A percentile compares a stretch with the other conserved stretches of the same genome.
Conservation (phyloP, 2,113 vertebrate species). For the Nanger granti region DNA sequence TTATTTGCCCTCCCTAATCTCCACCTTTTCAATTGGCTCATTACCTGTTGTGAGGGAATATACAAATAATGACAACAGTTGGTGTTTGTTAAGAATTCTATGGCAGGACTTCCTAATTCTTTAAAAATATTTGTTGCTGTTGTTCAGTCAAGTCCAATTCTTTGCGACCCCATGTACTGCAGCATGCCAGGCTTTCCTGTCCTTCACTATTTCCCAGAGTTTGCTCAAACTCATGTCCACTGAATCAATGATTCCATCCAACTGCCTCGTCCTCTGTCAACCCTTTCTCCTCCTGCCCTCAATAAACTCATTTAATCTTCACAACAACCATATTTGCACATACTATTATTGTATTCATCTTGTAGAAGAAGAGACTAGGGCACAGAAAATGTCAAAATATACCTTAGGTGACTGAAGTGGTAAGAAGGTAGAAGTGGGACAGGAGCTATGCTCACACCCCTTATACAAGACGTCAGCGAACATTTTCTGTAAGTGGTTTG, state of each 20-base stretch:
- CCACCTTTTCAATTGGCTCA: not conserved
- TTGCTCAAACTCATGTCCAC: not conserved
- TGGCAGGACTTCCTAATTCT: not conserved
- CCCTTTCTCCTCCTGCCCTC: not conserved
- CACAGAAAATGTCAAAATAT: not conserved
- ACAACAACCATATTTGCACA: not conserved
- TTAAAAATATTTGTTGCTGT: not conserved
- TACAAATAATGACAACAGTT: not conserved
- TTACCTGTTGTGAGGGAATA: not conserved
- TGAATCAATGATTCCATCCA: not conserved
- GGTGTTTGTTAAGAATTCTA: not conserved
- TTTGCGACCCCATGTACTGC: not conserved
- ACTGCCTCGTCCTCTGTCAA: not conserved
- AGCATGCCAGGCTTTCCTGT: not conserved
- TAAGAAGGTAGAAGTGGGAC: not conserved
- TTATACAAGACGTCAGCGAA: not conserved
- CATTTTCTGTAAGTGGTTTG: not conserved
- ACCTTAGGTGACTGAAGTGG: not conserved
- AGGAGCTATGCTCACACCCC: not conserved
- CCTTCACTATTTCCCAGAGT: not conserved
- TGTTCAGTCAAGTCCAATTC: not conserved
- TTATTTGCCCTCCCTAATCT: not conserved
- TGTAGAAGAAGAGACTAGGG: not conserved
- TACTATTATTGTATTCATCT: not conserved
- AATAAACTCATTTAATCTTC: not conserved